Evolutionary conservation across 2,797 vertebrate genomes (phyloP), one percentile per base, ranked within the genome.

Genomic region (Mormyrops attenuatus): DNA sequence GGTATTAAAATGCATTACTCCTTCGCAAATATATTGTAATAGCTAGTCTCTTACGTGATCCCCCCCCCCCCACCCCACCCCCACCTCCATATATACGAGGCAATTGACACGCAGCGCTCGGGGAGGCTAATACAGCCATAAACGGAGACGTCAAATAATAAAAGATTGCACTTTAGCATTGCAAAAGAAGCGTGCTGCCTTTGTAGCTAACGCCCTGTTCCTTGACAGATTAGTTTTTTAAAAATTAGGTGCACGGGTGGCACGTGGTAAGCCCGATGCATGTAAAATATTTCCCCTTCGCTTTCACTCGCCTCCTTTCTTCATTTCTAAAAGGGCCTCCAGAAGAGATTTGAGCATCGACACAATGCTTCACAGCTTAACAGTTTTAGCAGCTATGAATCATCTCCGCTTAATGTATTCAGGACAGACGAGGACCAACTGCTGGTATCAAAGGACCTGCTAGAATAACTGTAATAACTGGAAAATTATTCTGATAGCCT

Each of bases 401-500:
- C 96, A 96, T 97, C 95, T 95, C 22, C 93, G 92, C 95, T 95
- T 99, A 98, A 99, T 99, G 97, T 98, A 99, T 99, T 98, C 98
- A 95, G 96, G 96, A 96, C 97, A 97, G 97, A 97, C 96, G 96
- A 96, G 96, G 97, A 97, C 96, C 96, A 97, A 97, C 97, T 97
- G 97, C 97, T 94, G 96, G 97, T 97, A 98, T 98, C 98, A 98
- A 98, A 99, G 97, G 97, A 97, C 97, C 97, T 97, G 97, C 97
- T 97, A 97, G 97, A 98, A 97, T 96, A 97, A 97, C 96, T 95
- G 97, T 99, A 98, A 99, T 99, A 99, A 98, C 97, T 98, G 98
- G 97, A 98, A 98, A 98, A 98, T 99, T 98, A 98, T 98, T 98
- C 97, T 98, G 97, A 99, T 99, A 98, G 98, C 98, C 98, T 98